Evolutionary conservation across 2,888 invertebrate species (phyloP).

Genomic region (Pachydiplax longipennis): DNA sequence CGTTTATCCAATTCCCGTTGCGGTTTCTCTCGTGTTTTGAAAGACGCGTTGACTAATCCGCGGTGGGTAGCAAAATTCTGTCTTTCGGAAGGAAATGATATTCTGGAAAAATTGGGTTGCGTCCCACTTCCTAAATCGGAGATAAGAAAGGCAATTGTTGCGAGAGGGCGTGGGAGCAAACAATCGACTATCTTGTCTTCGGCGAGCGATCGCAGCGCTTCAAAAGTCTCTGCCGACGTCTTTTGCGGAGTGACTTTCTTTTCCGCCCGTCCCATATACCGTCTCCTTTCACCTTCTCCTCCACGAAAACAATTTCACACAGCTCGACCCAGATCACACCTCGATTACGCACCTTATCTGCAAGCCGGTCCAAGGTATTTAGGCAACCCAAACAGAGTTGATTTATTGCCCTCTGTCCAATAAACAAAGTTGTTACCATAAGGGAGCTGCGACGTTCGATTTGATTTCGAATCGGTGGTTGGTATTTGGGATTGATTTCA

Average conservation of each 20-base stretch:
- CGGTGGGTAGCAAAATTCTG: neutral
- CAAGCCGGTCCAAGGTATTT: too few species aligned
- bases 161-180: neutral
- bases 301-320: neutral
- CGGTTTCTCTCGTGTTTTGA: neutral
- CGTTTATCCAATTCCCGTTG: neutral
- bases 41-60: neutral
- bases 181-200: neutral
- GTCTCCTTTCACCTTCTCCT: neutral
- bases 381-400: too few species aligned
- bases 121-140: neutral
- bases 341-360: too few species aligned
- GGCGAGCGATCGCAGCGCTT: neutral
- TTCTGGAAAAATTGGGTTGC: neutral
- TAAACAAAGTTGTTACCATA: too few species aligned
- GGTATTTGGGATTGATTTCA: too few species aligned
- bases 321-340: too few species aligned
- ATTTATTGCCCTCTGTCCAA: too few species aligned
- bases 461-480: too few species aligned
- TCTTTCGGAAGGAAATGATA: neutral
- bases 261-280: neutral
- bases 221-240: neutral
- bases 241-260: neutral
- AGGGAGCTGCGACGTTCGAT: too few species aligned
- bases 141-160: neutral